Conservation (phyloP, 2,888 invertebrate species). For the Alentia gelatinosa region DNA sequence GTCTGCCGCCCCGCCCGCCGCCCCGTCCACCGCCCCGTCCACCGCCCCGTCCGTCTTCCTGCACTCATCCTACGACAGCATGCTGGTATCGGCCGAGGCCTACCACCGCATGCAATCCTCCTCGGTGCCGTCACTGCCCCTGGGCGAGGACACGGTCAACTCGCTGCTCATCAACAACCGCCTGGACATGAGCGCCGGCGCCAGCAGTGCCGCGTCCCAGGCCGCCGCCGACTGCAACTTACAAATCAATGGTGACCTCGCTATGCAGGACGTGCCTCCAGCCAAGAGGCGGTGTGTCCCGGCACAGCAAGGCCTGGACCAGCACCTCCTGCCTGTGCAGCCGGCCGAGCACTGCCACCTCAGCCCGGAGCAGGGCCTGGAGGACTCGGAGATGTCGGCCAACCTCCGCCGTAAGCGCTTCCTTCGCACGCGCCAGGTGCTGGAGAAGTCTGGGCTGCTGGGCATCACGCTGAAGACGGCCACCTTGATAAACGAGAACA, state of each 20-base stretch:
- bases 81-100: not conserved
- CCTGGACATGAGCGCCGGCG: not conserved
- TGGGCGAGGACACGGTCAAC: not conserved
- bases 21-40: no score
- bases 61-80: not conserved
- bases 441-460: constrained; percentile 82
- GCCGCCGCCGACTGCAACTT: not conserved
- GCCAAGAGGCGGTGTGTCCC: not conserved
- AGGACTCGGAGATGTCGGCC: not conserved
- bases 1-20: not conserved
- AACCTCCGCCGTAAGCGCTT: constrained; percentile 63
- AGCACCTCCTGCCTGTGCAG: not conserved
- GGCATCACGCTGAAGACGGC: constrained; percentile 86
- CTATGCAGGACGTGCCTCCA: not conserved
- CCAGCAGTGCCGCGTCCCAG: not conserved
- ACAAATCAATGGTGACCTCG: not conserved
- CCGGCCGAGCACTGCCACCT: not conserved
- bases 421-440: constrained; percentile 68
- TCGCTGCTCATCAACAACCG: not conserved
- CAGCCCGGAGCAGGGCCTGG: not conserved
- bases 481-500: constrained; percentile 85
- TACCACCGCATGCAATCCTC: not conserved
- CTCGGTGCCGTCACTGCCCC: not conserved
- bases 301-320: not conserved
- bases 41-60: not conserved